Evolutionary conservation across 2,113 vertebrate genomes (phyloP), one percentile per base, ranked within the genome.

Genomic region (Myxocyprinus asiaticus): DNA sequence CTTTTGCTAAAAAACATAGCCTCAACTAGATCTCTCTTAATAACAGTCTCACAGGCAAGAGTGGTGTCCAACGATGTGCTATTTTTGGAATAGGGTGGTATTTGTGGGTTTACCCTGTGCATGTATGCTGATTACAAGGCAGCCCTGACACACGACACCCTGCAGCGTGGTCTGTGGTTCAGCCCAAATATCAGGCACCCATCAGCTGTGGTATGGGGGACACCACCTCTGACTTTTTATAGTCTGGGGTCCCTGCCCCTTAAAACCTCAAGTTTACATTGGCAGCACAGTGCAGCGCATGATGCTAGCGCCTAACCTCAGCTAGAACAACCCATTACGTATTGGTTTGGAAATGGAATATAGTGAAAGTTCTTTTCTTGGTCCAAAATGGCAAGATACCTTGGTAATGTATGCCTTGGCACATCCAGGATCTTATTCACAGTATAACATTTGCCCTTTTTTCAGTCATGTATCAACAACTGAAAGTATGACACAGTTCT

Each of bases 81-180:
- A 81, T 83, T 83, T 86, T 72, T 79, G 64, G 81, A 85, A 5
- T 3, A 48, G 74, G 81, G 62, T 47, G 77, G 86, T 78, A 82
- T 79, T 82, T 72, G 86, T 47, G 84, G 86, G 75, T 67, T 81
- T 42, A 33, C 65, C 53, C 82, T 80, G 82, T 73, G 82, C 80
- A 68, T 69, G 84, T 69, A 55, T 75, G 50, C 72, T 87, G 81
- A 87, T 86, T 83, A 87, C 83, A 87, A 85, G 86, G 79, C 69
- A 80, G 73, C 64, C 17, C 44, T 73, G 83, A 85, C 85, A 87
- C 80, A 83, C 43, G 79, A 86, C 82, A 86, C 84, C 74, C 73
- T 9, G 67, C 77, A 70, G 79, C 77, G n/a, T 58, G 72, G 78
- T 78, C 79, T 78, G 84, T 80, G 83, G 82, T 69, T 70, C 72